A percentile compares a stretch with the other conserved stretches of the same genome.
These are phyloP conservation scores for Drosophila mimetica DNA, from an alignment of 2,888 invertebrate species.

Conservation along the genomic window DNA sequence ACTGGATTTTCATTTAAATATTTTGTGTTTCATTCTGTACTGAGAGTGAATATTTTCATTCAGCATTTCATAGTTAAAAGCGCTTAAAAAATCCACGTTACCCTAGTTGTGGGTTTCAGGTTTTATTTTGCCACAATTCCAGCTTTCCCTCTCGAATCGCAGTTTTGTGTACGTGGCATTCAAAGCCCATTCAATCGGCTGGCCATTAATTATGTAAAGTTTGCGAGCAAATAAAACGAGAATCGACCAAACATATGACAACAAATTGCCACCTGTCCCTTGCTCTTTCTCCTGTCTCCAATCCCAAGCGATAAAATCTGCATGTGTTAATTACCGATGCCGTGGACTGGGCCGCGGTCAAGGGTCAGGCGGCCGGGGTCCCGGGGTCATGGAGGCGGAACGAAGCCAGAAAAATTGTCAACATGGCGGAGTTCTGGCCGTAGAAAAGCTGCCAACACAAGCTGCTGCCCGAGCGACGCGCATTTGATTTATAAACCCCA, in stretches of 20 bases:
- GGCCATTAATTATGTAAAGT: conserved; percentile 72
- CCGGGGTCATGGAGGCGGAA: conserved; percentile 15
- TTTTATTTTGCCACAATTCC: background rate
- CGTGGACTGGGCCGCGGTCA: conserved; percentile 53
- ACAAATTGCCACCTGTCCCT: conserved; percentile 57
- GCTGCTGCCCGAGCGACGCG: conserved; percentile 60
- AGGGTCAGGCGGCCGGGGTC: conserved; percentile 46
- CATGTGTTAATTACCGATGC: conserved; percentile 77
- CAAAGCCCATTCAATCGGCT: conserved; percentile 12
- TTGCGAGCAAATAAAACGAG: conserved; percentile 65
- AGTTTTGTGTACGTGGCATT: background rate
- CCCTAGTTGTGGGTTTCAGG: too few species aligned
- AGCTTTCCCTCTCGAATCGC: conserved; percentile 3
- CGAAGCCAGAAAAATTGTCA: conserved; percentile 65
- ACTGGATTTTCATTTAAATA: too few species aligned
- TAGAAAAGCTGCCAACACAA: conserved; percentile 67
- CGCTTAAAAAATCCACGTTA: background rate
- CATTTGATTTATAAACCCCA: conserved; percentile 76
- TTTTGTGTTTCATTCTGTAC: too few species aligned
- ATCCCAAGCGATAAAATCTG: conserved; percentile 59
- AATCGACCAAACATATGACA: conserved; percentile 70
- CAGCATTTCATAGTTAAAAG: background rate
- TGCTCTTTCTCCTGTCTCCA: background rate
- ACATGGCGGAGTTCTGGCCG: conserved; percentile 59
- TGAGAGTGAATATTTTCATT: too few species aligned